Percentiles rank a stretch among this genome's conserved stretches.
Evolutionary conservation across 1,140 invertebrate genomes (phyloP).

Genomic region (Neodiprion virginianus): DNA sequence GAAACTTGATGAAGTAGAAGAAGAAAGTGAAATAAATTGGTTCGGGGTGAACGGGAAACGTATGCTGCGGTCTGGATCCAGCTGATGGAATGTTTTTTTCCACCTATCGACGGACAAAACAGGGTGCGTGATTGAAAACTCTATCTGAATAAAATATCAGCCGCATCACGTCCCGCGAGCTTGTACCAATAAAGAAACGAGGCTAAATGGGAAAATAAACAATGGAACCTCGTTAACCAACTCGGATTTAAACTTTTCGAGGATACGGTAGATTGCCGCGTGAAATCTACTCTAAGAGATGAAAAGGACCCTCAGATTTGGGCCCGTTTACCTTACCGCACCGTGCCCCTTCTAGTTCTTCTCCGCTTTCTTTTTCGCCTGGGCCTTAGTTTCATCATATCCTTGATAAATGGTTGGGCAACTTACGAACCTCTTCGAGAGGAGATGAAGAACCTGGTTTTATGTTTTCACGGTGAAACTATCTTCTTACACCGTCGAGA

Average conservation of each 20-base stretch:
- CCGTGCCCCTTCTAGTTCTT: not conserved
- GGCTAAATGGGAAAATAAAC: slow-evolving; percentile 47
- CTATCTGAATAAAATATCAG: slow-evolving; percentile 22
- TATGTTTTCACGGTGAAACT: not conserved
- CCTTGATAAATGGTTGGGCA: slow-evolving; percentile 44
- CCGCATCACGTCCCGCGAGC: slow-evolving; percentile 4
- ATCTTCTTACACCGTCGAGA: not conserved
- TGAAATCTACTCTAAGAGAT: slow-evolving; percentile 53
- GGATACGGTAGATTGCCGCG: slow-evolving; percentile 52
- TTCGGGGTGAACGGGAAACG: no score
- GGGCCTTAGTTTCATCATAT: slow-evolving; percentile 40
- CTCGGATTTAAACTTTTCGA: slow-evolving; percentile 34
- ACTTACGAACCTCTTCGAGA: not conserved
- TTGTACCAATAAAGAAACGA: slow-evolving; percentile 7
- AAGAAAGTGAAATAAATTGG: no score
- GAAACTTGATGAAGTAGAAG: slow-evolving; percentile 16
- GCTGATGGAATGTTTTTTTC: not conserved
- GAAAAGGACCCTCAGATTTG: slow-evolving; percentile 46
- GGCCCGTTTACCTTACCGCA: slow-evolving; percentile 16
- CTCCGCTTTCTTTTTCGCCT: slow-evolving; percentile 2
- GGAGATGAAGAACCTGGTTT: no score
- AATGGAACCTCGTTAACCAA: slow-evolving; percentile 43
- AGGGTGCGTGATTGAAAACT: slow-evolving; percentile 28
- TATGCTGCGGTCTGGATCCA: not conserved
- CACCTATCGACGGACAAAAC: not conserved